Percentiles rank a stretch among this genome's conserved stretches.
phyloP scores from a whole-genome alignment of 2,888 invertebrate genomes.

The Dryocosmus kuriphilus region DNA sequence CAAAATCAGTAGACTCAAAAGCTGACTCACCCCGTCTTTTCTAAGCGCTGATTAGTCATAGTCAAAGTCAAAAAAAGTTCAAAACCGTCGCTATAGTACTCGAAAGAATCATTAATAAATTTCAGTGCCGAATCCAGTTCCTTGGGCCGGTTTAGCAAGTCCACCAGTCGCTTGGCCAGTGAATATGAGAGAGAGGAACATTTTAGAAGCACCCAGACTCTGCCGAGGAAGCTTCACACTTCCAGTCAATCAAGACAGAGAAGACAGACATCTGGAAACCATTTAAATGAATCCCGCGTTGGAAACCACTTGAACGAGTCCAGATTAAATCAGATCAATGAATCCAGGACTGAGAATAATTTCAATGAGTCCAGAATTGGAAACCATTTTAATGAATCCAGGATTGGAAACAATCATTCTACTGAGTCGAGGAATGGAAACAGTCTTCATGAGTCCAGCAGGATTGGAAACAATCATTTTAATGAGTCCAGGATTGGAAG shows the following conservation, averaged over 20 bases:
- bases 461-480: conserved; percentile 69
- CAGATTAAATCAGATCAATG: not conserved
- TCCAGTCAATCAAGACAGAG: conserved; percentile 72
- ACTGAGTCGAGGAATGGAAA: conserved; percentile 41
- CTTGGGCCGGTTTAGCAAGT: conserved; percentile 90
- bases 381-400: not conserved
- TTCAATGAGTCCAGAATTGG: conserved; percentile 64
- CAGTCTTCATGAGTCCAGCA: conserved; percentile 64
- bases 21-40: conserved; percentile 37
- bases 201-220: conserved; percentile 85
- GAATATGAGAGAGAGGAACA: conserved; percentile 81
- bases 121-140: conserved; percentile 85
- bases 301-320: conserved; percentile 64
- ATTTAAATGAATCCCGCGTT: conserved; percentile 41
- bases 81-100: not conserved
- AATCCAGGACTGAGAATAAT: conserved; percentile 72
- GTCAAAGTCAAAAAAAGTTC: conserved; percentile 5
- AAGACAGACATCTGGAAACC: conserved; percentile 28
- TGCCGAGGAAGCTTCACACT: conserved; percentile 82
- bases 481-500: conserved; percentile 72
- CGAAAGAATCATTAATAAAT: conserved; percentile 34
- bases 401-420: conserved; percentile 7
- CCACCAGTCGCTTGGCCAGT: conserved; percentile 84
- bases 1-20: conserved; percentile 28
- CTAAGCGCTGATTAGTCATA: conserved; percentile 32